Base-by-base conservation (phyloP, 1,140 invertebrate species). In the Calliopsis andreniformis region DNA sequence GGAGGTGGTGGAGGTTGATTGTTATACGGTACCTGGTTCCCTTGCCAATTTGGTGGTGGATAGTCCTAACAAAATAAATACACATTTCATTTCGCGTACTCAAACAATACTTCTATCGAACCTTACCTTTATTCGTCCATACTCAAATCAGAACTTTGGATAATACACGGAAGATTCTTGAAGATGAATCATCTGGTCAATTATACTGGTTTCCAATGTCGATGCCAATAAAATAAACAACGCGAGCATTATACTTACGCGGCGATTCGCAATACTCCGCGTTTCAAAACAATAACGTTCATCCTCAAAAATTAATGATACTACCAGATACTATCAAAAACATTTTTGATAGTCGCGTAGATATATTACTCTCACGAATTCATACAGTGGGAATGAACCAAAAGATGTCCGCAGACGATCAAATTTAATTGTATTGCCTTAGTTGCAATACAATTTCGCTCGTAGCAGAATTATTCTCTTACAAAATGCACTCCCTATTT, bases 1-100 rank as follows among this genome's bases (percentile, higher is more conserved):
- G 83, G 88, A 7, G 89, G 87, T 20, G 88, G 87, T 14, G 88
- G 89, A 10, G 89, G 77, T 76, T 91, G 91, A 76, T 80, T 92
- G 76, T 85, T 89, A 84, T 91, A 92, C 39, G 85, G 72, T 59
- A 92, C 88, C 80, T 90, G 89, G 77, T 79, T 89, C 58, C 84
- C 87, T 76, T 88, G 89, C 91, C 91, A 92, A 66, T 91, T 87
- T 0, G 88, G 87, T 25, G 90, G 89, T 58, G 91, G 85, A 81
- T 92, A 92, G 77, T 91, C 89, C 91, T 92, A 89, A 55, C 75
- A 88, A 88, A 86, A 80, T 64, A 80, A 78, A 84, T 55, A 66
- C 7, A 23, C 69, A n/a, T 39, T 86, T 72, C 78, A 72, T 78
- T 20, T 76, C 55, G 49, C 73, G 30, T 71, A 42, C 14, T 59